phyloP scores from a whole-genome alignment of 2,888 invertebrate species.

The Mycalesis mineus region DNA sequence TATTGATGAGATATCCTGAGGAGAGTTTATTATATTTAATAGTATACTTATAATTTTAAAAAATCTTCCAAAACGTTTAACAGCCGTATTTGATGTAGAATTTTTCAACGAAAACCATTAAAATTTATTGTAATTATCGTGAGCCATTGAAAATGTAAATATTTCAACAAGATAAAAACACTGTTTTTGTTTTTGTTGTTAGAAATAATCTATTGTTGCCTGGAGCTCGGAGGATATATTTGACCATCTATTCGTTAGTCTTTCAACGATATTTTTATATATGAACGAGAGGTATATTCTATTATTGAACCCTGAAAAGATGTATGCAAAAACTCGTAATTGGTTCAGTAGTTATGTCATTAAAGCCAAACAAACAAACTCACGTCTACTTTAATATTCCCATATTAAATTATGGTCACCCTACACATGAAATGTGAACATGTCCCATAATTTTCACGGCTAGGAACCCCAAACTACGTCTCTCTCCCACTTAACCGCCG shows the following conservation, averaged over 20 bases:
- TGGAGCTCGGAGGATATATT: too few species aligned
- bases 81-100: not conserved
- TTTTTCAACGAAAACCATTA: too few species aligned
- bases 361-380: too few species aligned
- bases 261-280: too few species aligned
- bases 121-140: not conserved
- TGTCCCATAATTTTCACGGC: slow-evolving; percentile 23
- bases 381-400: too few species aligned
- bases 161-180: too few species aligned
- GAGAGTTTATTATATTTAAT: not conserved
- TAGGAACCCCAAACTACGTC: slow-evolving; percentile 23
- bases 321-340: not conserved
- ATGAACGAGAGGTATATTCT: too few species aligned
- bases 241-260: too few species aligned
- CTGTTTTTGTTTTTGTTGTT: too few species aligned
- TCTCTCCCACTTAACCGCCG: slow-evolving; percentile 16
- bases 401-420: slow-evolving; percentile 13
- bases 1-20: not conserved
- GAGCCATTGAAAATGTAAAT: too few species aligned
- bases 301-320: too few species aligned
- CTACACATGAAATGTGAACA: slow-evolving; percentile 15
- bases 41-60: not conserved
- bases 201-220: too few species aligned
- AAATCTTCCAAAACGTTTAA: not conserved
- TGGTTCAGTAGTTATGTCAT: not conserved